These are phyloP conservation scores for Megaustenia siamemsis DNA, from an alignment of 2,888 invertebrate species.

Conservation along the genomic window DNA sequence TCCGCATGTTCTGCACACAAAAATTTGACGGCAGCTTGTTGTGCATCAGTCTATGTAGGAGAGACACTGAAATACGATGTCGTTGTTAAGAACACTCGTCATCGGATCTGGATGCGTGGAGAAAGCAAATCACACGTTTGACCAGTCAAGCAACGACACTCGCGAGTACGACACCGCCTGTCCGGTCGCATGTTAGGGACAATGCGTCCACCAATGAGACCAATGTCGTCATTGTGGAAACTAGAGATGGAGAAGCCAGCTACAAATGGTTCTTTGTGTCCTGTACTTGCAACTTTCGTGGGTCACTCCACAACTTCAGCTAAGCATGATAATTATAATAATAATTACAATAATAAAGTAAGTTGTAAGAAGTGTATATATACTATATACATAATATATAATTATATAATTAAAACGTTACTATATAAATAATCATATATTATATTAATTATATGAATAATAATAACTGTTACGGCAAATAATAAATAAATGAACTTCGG, in stretches of 20 bases:
- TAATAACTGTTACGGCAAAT: no score
- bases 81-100: conserved; percentile 48
- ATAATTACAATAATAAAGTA: not conserved
- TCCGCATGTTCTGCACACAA: not conserved
- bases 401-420: no score
- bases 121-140: conserved; percentile 46
- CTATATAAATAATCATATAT: no score
- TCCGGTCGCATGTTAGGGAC: not conserved
- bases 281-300: conserved; percentile 57
- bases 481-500: no score
- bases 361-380: not conserved
- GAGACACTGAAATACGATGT: conserved; percentile 56
- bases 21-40: not conserved
- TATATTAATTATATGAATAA: no score
- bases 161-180: conserved; percentile 22
- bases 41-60: conserved; percentile 56
- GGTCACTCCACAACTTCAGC: conserved; percentile 8
- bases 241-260: not conserved
- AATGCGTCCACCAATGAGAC: not conserved
- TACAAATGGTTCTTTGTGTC: conserved; percentile 43
- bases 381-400: no score
- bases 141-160: conserved; percentile 53
- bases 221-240: not conserved
- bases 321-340: not conserved
- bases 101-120: conserved; percentile 47